These are phyloP conservation scores for Dugesia japonica DNA, from an alignment of 2,888 invertebrate genomes.

Conservation along the genomic window DNA sequence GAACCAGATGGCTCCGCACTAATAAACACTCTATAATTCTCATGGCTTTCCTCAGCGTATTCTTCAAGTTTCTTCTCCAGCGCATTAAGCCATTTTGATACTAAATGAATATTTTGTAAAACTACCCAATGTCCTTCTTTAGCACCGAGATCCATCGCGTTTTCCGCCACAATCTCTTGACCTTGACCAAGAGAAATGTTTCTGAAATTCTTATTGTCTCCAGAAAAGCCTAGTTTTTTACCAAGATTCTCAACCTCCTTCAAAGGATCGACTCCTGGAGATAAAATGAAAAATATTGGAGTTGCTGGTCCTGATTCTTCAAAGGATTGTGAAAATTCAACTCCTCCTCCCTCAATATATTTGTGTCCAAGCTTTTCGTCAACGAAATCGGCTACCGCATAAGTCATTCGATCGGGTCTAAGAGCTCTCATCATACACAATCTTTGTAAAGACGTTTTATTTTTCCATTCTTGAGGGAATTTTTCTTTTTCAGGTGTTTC, in stretches of 20 bases:
- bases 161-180: slow-evolving; percentile 33
- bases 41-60: slow-evolving; percentile 63
- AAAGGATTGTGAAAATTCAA: slow-evolving; percentile 78
- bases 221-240: slow-evolving; percentile 63
- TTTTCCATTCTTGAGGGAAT: slow-evolving; percentile 94
- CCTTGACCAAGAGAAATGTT: slow-evolving; percentile 54
- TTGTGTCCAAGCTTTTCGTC: slow-evolving; percentile 78
- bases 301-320: slow-evolving; percentile 81
- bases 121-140: slow-evolving; percentile 83
- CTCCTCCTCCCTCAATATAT: slow-evolving; percentile 69
- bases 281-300: slow-evolving; percentile 84
- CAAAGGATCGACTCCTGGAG: slow-evolving; percentile 84
- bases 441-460: slow-evolving; percentile 73
- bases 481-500: slow-evolving; percentile 87
- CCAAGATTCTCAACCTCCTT: slow-evolving; percentile 83
- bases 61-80: slow-evolving; percentile 78
- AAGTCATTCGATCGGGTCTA: slow-evolving; percentile 84
- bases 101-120: slow-evolving; percentile 80
- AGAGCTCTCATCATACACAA: slow-evolving; percentile 86
- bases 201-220: slow-evolving; percentile 68
- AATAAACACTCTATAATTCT: slow-evolving; percentile 70
- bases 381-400: slow-evolving; percentile 74
- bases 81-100: slow-evolving; percentile 75
- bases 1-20: slow-evolving; percentile 81
- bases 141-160: slow-evolving; percentile 74